phyloP scores from a whole-genome alignment of 1,140 invertebrate genomes.

The Caenorhabditis brenneri region DNA sequence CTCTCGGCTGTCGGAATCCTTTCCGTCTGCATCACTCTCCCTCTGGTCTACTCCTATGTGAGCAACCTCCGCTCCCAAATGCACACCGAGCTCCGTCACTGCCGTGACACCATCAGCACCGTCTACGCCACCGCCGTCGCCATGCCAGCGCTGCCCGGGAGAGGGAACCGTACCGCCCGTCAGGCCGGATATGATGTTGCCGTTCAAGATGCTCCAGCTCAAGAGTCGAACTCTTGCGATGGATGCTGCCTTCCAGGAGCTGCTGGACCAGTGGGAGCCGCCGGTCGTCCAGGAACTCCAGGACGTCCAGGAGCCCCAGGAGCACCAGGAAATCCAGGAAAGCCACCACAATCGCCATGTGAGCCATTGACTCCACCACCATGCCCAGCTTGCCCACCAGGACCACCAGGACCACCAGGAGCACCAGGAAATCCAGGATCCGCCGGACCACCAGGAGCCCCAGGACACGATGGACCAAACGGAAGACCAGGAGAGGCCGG shows the following conservation, averaged over 20 bases:
- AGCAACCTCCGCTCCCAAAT: conserved; percentile 25
- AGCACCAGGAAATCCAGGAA: conserved; percentile 54
- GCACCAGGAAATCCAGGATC: conserved; percentile 51
- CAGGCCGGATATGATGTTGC: conserved; percentile 40
- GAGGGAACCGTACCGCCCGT: conserved; percentile 49
- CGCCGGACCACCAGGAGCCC: conserved; percentile 44
- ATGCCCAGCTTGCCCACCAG: conserved; percentile 51
- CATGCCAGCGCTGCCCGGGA: conserved; percentile 15
- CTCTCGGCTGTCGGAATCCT: conserved; percentile 46
- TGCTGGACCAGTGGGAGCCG: conserved; percentile 52
- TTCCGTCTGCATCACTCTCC: conserved; percentile 50
- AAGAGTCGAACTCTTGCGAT: conserved; percentile 32
- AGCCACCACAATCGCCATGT: conserved; percentile 51
- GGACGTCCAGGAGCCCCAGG: conserved; percentile 54
- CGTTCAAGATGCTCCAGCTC: conserved; percentile 22
- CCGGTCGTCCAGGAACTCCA: conserved; percentile 48
- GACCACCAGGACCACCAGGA: conserved; percentile 52
- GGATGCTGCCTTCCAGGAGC: conserved; percentile 53
- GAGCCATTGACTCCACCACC: conserved; percentile 51
- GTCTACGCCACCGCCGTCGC: conserved; percentile 31
- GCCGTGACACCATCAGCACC: conserved; percentile 40
- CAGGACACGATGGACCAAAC: conserved; percentile 48
- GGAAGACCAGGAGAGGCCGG: conserved; percentile 47
- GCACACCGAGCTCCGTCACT: conserved; percentile 32
- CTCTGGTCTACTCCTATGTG: conserved; percentile 50